Conservation (phyloP, 1,140 invertebrate genomes). For the Drosophila santomea region DNA sequence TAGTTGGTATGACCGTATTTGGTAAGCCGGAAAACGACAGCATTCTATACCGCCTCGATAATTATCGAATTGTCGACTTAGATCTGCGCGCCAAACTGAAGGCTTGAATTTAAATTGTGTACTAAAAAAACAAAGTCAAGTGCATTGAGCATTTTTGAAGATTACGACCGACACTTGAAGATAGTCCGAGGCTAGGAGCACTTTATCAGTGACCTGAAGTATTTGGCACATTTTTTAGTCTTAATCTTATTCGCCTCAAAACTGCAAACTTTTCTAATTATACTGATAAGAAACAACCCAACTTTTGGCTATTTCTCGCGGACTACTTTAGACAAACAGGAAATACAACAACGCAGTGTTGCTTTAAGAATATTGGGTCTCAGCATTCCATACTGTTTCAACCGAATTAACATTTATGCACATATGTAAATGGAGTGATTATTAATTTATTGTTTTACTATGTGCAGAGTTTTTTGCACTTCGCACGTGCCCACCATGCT, state of each 20-base stretch:
- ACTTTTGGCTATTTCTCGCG: not conserved
- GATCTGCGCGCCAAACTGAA: too few species aligned
- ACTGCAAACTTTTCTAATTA: conserved; percentile 10
- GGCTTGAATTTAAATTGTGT: not conserved
- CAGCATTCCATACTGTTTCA: too few species aligned
- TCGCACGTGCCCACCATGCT: conserved; percentile 6
- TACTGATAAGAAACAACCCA: conserved; percentile 9
- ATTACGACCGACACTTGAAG: conserved; percentile 9
- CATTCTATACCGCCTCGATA: not conserved
- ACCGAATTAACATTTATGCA: too few species aligned
- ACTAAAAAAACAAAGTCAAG: not conserved
- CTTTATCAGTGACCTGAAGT: not conserved
- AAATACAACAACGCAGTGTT: not conserved
- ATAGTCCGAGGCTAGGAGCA: not conserved
- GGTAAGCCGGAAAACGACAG: not conserved
- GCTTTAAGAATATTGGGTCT: not conserved
- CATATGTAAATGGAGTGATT: not conserved
- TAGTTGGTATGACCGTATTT: conserved; percentile 9
- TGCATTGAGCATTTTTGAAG: not conserved
- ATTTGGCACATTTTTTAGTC: not conserved
- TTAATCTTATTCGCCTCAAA: conserved; percentile 7
- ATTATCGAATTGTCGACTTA: not conserved
- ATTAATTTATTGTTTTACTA: not conserved
- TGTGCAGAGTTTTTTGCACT: too few species aligned
- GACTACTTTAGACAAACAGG: not conserved